Base-by-base conservation (phyloP, 2,797 vertebrate species). In the Cottoperca gobio region DNA sequence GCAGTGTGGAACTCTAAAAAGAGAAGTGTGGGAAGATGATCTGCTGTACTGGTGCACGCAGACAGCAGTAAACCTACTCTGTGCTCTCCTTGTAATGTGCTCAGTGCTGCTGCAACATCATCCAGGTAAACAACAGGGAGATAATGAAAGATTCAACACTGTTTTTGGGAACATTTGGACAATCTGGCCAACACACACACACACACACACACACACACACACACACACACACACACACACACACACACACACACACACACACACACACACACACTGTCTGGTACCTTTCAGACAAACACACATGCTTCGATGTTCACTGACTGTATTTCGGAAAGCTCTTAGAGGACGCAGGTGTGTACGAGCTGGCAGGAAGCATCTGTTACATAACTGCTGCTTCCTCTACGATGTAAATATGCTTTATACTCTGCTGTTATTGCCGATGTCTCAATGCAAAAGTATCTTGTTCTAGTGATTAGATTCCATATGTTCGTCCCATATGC, bases 291-390 rank as follows among this genome's bases (percentile, higher is more conserved):
- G 48, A 72, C 52, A 43, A 69, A 63, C 50, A 28, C 33, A 5
- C 8, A 61, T 23, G 37, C 24, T 35, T 50, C 5, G 8, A 52
- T n/a, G 45, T n/a, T 50, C 26, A 37, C 4, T 7, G 33, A 19
- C 35, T 35, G 24, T 72, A 13, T 45, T 54, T 61, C 26, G 70
- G 31, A 21, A 55, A 26, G n/a, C 50, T 52, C 40, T 26, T 1
- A 2, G 49, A 33, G 65, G 49, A 42, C 37, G 3, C 55, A 78
- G 66, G 55, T 76, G 55, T 74, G 49, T 35, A 0, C 1, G 24
- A 35, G 31, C 23, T 17, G 24, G 8, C 50, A n/a, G 43, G 28
- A 63, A 21, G 23, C 31, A 5, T 0, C 46, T 64, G 14, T 65
- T 35, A 46, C 24, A 23, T 37, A 52, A 37, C 45, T 4, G 19